phyloP scores from a whole-genome alignment of 2,888 invertebrate genomes.

The Caenorhabditis japonica region DNA sequence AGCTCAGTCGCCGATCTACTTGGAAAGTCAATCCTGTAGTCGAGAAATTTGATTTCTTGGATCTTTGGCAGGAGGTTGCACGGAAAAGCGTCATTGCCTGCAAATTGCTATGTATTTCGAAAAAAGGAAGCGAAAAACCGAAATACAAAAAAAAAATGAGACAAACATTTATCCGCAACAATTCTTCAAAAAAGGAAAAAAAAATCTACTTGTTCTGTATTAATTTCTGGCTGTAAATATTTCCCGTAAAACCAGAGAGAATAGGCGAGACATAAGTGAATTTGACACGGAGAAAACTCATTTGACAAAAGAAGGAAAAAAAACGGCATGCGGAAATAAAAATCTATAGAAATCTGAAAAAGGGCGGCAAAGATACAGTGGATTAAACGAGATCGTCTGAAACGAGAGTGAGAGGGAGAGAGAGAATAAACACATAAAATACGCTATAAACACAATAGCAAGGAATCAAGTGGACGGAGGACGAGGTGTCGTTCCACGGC shows the following conservation, averaged over 20 bases:
- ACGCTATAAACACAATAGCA: not conserved
- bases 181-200: too few relatives aligned
- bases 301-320: constrained; percentile 1
- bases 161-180: constrained; percentile 4
- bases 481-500: constrained; percentile 17
- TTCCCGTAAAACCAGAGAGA: constrained; percentile 8
- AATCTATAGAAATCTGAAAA: constrained; percentile 2
- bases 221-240: not conserved
- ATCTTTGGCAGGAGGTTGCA: too few relatives aligned
- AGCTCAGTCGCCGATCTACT: too few relatives aligned
- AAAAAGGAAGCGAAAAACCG: too few relatives aligned
- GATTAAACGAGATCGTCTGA: not conserved
- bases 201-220: too few relatives aligned
- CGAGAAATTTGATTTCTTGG: too few relatives aligned
- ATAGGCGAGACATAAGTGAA: not conserved
- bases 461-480: constrained; percentile 6
- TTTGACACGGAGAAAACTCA: constrained; percentile 4
- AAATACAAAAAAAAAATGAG: too few relatives aligned
- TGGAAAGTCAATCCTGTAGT: too few relatives aligned
- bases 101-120: too few relatives aligned
- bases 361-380: not conserved
- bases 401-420: not conserved
- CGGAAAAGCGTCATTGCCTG: too few relatives aligned
- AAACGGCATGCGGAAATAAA: constrained; percentile 4
- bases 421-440: not conserved